Base-by-base conservation (phyloP, 2,888 invertebrate genomes). In the Parascotia fuliginaria region DNA sequence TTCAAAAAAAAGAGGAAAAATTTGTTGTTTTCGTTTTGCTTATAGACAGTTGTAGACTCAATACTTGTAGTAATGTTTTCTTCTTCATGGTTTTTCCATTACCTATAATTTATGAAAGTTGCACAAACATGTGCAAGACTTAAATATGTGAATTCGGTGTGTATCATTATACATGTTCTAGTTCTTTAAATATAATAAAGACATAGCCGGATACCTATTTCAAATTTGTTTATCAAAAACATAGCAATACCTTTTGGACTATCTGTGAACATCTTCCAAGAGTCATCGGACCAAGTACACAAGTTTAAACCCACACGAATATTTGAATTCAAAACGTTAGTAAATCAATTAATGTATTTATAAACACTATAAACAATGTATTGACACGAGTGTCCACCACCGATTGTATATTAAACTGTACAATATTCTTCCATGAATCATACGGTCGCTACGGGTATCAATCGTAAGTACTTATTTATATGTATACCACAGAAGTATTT, bases 261-360 rank as follows among this genome's bases (percentile, higher is more conserved):
- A 83, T 77, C 50, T 86, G 85, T 0, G 85, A 83, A 52, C 66
- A 75, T 55, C 69, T 81, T 43, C 77, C 82, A 54, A 68, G 79
- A n/a, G 79, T 83, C 88, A 86, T 87, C 43, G 54, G 66, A 28
- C 32, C 24, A 7, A 3, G 12, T 9, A 42, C 28, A 2, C 38
- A 54, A 40, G 24, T n/a, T 5, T 13, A 24, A 39, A 28, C 7
- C 15, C 12, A 29, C n/a, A 7, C 31, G 7, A 13, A 31, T 13
- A 13, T 31, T 13, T 36, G 32, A 11, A n/a, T n/a, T n/a, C 1
- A 27, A 49, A 6, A 15, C 15, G n/a, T n/a, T 5, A 12, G 13
- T 44, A 13, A 19, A 3, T 2, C 2, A 2, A 5, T 19, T 19
- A 19, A 3, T 19, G 19, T 14, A 15, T 12, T 12, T 7, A 13